Percentiles rank a stretch among this genome's conserved stretches.
These are phyloP conservation scores for Protophormia terraenovae DNA, from an alignment of 2,888 invertebrate species.

Conservation along the genomic window DNA sequence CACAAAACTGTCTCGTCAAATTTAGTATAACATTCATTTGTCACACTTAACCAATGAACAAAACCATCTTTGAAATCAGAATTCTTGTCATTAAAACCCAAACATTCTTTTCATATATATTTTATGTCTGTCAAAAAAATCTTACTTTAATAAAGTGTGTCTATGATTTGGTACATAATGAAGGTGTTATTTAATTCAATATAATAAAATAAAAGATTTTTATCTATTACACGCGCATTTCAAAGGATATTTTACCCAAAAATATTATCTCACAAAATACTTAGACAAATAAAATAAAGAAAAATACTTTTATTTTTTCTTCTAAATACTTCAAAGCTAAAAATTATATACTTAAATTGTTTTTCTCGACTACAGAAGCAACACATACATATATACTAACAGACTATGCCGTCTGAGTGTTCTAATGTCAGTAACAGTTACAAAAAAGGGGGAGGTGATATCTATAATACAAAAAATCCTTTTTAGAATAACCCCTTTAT, in stretches of 20 bases:
- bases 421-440: slow-evolving; percentile 39
- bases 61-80: slow-evolving; percentile 9
- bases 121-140: neutral
- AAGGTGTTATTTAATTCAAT: slow-evolving; percentile 29
- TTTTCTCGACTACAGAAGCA: neutral
- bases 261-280: neutral
- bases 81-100: neutral
- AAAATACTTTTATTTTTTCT: slow-evolving; percentile 12
- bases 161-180: neutral
- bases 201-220: slow-evolving; percentile 18
- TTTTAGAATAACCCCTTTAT: neutral
- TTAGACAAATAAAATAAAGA: neutral
- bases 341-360: slow-evolving; percentile 43
- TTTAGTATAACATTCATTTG: neutral
- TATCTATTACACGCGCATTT: slow-evolving; percentile 26
- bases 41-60: neutral
- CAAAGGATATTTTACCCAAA: neutral
- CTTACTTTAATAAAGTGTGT: neutral
- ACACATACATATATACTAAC: neutral
- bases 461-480: neutral
- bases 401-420: slow-evolving; percentile 6
- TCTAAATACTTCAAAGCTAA: slow-evolving; percentile 43
- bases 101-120: neutral
- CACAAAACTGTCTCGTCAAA: neutral
- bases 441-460: neutral